Evolutionary conservation across 1,140 invertebrate genomes (phyloP), one percentile per base, ranked within the genome.

Genomic region (Eueides isabella): DNA sequence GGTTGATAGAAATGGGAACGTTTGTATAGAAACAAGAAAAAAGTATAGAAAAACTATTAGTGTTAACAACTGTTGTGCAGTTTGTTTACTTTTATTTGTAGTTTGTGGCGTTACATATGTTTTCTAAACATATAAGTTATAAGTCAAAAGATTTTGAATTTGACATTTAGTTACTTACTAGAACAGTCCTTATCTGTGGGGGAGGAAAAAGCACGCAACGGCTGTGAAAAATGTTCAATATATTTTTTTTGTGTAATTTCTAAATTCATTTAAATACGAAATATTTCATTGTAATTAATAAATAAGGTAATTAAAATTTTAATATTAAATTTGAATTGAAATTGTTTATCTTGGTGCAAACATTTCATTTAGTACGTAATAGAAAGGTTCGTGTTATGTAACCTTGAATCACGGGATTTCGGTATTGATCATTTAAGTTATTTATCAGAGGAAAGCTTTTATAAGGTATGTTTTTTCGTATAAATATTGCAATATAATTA

Each of bases 391-490:
- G 85, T 82, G 87, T 92, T 92, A 92, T 89, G 89, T 92, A 92
- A 92, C 90, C 90, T 92, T 92, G 89, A 90, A 90, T 92, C 89
- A 90, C 90, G 86, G 85, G 88, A 90, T 87, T 83, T 81, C 70
- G 80, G 83, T 91, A 90, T 89, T 89, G 89, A 90, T 92, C 81
- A 86, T 77, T 82, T 72, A 75, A 66, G 71, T 80, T 67, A 75
- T 55, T 74, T 71, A 75, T 81, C 75, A 69, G 71, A 67, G 71
- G 70, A 80, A 61, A 72, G 44, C 71, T 71, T 77, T 76, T 69
- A 77, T 23, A 80, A 79, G 75, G 80, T 83, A 81, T 68, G 77
- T 75, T 44, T 63, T 48, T 41, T 65, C 23, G 19, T 62, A 28
- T 33, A 48, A 28, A 71, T 62, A 44, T 29, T 67, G 41, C 35